phyloP scores from a whole-genome alignment of 2,113 vertebrate genomes.

The Pagrus major region DNA sequence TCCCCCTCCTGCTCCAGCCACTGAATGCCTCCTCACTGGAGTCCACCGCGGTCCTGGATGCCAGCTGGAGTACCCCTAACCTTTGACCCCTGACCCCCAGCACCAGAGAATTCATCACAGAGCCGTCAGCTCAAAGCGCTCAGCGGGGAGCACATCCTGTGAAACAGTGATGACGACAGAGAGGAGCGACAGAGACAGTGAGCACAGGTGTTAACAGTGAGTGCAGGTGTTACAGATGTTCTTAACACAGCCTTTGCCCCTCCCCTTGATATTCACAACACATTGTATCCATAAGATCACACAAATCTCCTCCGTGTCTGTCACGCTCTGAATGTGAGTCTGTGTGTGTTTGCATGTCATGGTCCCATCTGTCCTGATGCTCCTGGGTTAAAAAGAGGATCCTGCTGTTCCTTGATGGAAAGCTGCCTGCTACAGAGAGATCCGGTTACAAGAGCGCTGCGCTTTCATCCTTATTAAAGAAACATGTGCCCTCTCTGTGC shows the following conservation, averaged over 20 bases:
- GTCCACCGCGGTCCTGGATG: constrained; percentile 78
- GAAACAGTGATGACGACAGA: constrained; percentile 35
- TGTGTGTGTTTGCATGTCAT: constrained; percentile 78
- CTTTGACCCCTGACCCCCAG: constrained; percentile 74
- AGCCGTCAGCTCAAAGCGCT: constrained; percentile 43
- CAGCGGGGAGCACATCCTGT: constrained; percentile 54
- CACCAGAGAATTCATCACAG: constrained; percentile 68
- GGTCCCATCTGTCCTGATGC: constrained; percentile 80
- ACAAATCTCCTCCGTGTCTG: constrained; percentile 13
- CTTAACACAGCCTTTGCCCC: background rate
- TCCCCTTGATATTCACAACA: background rate
- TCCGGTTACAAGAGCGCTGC: constrained; percentile 82
- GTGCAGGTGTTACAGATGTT: constrained; percentile 69
- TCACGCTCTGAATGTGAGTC: constrained; percentile 33
- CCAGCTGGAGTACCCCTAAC: constrained; percentile 86
- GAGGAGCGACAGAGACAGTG: background rate
- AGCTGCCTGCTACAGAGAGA: constrained; percentile 83
- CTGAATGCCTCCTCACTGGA: constrained; percentile 81
- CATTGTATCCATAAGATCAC: background rate
- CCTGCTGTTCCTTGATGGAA: constrained; percentile 85
- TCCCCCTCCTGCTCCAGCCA: constrained; percentile 53
- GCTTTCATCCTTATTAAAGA: constrained; percentile 89
- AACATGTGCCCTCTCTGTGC: constrained; percentile 79
- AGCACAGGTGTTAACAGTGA: constrained; percentile 50
- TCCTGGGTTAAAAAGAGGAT: constrained; percentile 80